These are phyloP conservation scores for Anodontia alba DNA, from an alignment of 2,888 invertebrate genomes.

Conservation along the genomic window DNA sequence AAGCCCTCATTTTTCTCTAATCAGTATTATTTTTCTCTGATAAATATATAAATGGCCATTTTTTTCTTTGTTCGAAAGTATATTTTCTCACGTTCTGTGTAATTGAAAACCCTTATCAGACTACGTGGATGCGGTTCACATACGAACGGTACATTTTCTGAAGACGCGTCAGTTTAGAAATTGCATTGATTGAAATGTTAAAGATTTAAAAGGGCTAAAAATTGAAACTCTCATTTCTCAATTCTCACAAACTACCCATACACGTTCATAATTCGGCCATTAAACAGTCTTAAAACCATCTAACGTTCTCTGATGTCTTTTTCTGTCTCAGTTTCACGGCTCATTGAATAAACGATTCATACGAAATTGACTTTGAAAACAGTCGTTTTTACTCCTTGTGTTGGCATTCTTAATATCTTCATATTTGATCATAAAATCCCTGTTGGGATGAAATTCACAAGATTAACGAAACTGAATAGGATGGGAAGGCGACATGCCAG, in stretches of 20 bases:
- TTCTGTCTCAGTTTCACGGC: conserved; percentile 42
- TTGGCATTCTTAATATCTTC: neutral
- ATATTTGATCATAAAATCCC: conserved; percentile 2
- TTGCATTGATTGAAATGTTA: neutral
- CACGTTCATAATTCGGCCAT: conserved; percentile 42
- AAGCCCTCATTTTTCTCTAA: no score
- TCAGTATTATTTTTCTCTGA: no score
- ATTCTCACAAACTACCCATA: conserved; percentile 24
- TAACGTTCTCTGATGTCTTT: conserved; percentile 39
- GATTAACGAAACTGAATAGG: neutral
- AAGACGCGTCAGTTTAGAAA: neutral
- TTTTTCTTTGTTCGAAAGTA: no score
- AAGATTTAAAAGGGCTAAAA: conserved; percentile 30
- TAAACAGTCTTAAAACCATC: conserved; percentile 45
- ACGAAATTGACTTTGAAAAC: conserved; percentile 45
- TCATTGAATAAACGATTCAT: conserved; percentile 49
- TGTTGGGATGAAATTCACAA: neutral
- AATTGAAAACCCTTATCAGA: no score
- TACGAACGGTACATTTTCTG: no score
- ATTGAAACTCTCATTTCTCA: conserved; percentile 26
- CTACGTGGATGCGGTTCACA: no score
- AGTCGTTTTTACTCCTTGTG: neutral
- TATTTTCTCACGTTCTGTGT: no score
- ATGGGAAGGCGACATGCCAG: neutral
- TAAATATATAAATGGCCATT: no score